Base-by-base conservation (phyloP, 2,888 invertebrate genomes). In the Drosophila limbata region DNA sequence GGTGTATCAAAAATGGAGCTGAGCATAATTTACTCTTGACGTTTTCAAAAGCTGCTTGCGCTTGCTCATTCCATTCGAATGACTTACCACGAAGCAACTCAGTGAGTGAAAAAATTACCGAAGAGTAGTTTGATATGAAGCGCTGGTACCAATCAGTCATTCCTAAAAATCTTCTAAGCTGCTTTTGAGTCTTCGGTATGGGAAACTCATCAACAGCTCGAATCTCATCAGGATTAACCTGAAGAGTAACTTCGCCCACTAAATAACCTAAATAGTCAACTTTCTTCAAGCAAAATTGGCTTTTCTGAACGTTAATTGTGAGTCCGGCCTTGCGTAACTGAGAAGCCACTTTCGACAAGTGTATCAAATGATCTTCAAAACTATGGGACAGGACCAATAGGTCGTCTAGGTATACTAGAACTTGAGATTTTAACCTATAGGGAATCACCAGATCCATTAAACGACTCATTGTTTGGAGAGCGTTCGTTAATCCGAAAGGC, bases 101-200 rank as follows among this genome's bases (percentile, higher is more conserved):
- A 3, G 51, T 51, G 4, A 51, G 51, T 8, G 51, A 37, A 15
- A 52, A 35, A 1, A 37, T 21, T 25, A 52, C 28, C 6, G 39
- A 25, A 8, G 52, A 52, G 39, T 52, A 52, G n/a, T 52, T 25
- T 6, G 25, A 37, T 8, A 52, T 40, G 13, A 51, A 51, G 19
- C 51, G 37, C 35, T 25, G 51, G n/a, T 51, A 51, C 51, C 51
- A 52, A 8, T 39, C 51, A 4, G 48, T 48, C 52, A 57, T 65
- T n/a, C 47, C 61, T 11, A 39, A 25, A 6, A 62, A 53, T 19
- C 47, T 10, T n/a, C n/a, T n/a, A n/a, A n/a, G n/a, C n/a, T n/a
- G n/a, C n/a, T n/a, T n/a, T n/a, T n/a, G n/a, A n/a, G 60, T 55
- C 4, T 50, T 60, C 4, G 60, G 66, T 2, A 37, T n/a, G 0